Percentiles rank a stretch among this genome's conserved stretches.
phyloP scores from a whole-genome alignment of 2,113 vertebrate genomes.

The Crotalus viridis region DNA sequence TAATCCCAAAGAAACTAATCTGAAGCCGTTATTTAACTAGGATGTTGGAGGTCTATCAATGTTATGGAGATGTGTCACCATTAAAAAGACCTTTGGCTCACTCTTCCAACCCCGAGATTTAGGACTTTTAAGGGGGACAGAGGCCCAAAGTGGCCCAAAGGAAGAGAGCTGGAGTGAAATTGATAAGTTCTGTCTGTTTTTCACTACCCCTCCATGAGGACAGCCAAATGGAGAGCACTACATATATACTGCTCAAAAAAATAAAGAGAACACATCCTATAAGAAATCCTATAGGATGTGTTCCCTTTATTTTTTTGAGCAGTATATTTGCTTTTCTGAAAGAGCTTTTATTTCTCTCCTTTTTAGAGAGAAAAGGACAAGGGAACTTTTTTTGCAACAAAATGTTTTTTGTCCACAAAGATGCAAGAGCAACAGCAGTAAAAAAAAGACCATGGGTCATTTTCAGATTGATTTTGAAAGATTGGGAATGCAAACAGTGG shows the following conservation, averaged over 20 bases:
- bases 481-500: background rate
- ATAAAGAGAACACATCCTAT: too few relatives aligned
- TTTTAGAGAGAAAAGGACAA: too few relatives aligned
- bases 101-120: background rate
- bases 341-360: too few relatives aligned
- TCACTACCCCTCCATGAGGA: too few relatives aligned
- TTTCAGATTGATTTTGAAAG: background rate
- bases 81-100: background rate
- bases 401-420: background rate
- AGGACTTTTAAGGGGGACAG: background rate
- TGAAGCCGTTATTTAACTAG: background rate
- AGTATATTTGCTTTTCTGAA: too few relatives aligned
- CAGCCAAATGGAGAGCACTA: too few relatives aligned
- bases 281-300: too few relatives aligned
- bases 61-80: background rate
- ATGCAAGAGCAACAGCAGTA: background rate
- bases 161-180: background rate
- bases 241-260: too few relatives aligned
- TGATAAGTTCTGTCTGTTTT: background rate
- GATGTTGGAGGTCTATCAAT: background rate
- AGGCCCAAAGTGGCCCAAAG: background rate
- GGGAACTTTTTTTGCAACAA: background rate
- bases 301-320: too few relatives aligned
- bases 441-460: background rate
- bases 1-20: background rate